Evolutionary conservation across 1,140 invertebrate genomes (phyloP), one percentile per base, ranked within the genome.

Genomic region (Trissolcus basalis): DNA sequence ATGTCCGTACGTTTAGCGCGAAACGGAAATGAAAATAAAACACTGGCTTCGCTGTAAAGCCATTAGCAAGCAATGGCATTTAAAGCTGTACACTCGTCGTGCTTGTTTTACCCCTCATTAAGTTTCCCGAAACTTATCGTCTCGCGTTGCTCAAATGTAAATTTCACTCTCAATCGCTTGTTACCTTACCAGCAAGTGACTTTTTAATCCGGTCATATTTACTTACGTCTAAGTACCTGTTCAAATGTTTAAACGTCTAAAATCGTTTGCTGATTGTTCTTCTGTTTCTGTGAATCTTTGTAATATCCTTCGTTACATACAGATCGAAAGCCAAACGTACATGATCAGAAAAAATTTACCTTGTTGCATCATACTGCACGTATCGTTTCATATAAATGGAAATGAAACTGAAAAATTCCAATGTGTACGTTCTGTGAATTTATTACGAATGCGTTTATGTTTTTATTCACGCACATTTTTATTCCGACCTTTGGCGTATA

Each of bases 91-190:
- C 59, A 69, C 60, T 59, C 53, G 35, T 10, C 51, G 55, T 51
- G 63, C 64, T 69, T 75, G 72, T 69, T 75, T 75, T 54, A 75
- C 64, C 72, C 58, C 72, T 75, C 72, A 75, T 75, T 75, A 75
- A 63, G 64, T 75, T 51, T 14, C 2, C 55, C 36, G 49, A 68
- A 63, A 74, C 45, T 74, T 74, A 74, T 68, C 71, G 71, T 74
- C 61, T 60, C 19, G 19, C 48, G 61, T 67, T 49, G 56, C 50
- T 53, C 27, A 67, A 53, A 67, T 59, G 69, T 72, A 72, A 72
- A 72, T 72, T 72, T 43, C 4, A 48, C 54, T 54, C 48, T 47
- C 69, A 43, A 65, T 72, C 60, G 60, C 35, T 58, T 33, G 19
- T 54, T 27, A 43, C n/a, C 7, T 33, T 32, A 27, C 19, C 19